Percentiles rank a stretch among this genome's conserved stretches.
These are phyloP conservation scores for Selenia dentaria DNA, from an alignment of 2,888 invertebrate genomes.

Conservation along the genomic window DNA sequence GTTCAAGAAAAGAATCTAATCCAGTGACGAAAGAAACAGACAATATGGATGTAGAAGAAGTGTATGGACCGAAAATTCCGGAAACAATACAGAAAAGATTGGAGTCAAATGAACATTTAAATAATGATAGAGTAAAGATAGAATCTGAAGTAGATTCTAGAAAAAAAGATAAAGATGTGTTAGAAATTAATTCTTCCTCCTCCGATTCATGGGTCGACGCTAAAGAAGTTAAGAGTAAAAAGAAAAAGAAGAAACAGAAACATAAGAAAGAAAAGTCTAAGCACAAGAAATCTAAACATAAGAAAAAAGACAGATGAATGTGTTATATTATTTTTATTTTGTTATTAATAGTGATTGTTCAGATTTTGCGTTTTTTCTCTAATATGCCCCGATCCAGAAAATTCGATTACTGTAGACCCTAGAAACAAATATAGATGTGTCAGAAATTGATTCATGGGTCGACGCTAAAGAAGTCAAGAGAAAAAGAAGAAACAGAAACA, in stretches of 20 bases:
- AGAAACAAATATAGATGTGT: conserved; percentile 23
- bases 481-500: conserved; percentile 73
- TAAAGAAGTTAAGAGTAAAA: conserved; percentile 66
- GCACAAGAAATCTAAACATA: conserved; percentile 71
- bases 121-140: too few relatives aligned
- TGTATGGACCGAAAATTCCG: conserved; percentile 86
- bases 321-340: not conserved
- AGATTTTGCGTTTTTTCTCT: too few relatives aligned
- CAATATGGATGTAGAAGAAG: conserved; percentile 40
- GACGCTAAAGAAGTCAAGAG: conserved; percentile 69
- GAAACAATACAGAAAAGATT: conserved; percentile 63
- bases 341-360: too few relatives aligned
- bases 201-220: conserved; percentile 82
- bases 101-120: conserved; percentile 37
- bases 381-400: too few relatives aligned
- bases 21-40: conserved; percentile 7
- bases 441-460: conserved; percentile 76
- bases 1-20: conserved; percentile 14
- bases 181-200: conserved; percentile 57
- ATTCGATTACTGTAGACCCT: too few relatives aligned
- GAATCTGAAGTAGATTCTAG: not conserved
- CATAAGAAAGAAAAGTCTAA: conserved; percentile 68
- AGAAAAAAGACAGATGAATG: conserved; percentile 63
- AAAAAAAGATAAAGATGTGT: conserved; percentile 24
- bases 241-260: conserved; percentile 71